phyloP scores from a whole-genome alignment of 2,888 invertebrate species.

The Tolmerus cingulatus region DNA sequence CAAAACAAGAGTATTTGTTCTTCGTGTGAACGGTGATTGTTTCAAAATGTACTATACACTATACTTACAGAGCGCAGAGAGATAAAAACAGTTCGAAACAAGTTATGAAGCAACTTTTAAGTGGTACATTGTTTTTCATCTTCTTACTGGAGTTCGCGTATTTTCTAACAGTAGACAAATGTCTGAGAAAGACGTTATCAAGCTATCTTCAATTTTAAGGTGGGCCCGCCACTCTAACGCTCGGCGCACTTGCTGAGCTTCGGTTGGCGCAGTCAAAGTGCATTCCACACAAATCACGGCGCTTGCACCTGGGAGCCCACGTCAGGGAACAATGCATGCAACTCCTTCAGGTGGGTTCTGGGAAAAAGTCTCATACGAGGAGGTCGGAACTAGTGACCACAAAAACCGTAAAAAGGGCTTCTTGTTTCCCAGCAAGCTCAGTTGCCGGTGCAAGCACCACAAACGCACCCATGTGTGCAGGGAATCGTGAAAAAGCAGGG shows the following conservation, averaged over 20 bases:
- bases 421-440: conserved; percentile 18
- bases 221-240: not conserved
- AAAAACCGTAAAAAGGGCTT: conserved; percentile 23
- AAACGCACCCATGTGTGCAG: not conserved
- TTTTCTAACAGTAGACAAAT: not conserved
- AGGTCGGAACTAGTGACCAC: not conserved
- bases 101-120: no score
- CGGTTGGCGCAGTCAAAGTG: not conserved
- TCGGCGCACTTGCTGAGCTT: not conserved
- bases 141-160: not conserved
- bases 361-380: not conserved
- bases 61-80: no score
- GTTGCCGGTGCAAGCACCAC: not conserved
- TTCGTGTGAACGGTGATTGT: no score
- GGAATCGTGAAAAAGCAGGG: not conserved
- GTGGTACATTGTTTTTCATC: not conserved
- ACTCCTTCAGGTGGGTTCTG: not conserved
- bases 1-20: no score
- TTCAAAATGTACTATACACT: no score
- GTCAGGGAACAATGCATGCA: conserved; percentile 10
- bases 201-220: not conserved
- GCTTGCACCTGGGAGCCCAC: not conserved
- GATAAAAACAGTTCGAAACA: no score
- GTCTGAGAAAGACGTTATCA: not conserved
- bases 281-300: not conserved